These are phyloP conservation scores for Stegostoma tigrinum DNA, from an alignment of 2,113 vertebrate genomes.

Conservation along the genomic window DNA sequence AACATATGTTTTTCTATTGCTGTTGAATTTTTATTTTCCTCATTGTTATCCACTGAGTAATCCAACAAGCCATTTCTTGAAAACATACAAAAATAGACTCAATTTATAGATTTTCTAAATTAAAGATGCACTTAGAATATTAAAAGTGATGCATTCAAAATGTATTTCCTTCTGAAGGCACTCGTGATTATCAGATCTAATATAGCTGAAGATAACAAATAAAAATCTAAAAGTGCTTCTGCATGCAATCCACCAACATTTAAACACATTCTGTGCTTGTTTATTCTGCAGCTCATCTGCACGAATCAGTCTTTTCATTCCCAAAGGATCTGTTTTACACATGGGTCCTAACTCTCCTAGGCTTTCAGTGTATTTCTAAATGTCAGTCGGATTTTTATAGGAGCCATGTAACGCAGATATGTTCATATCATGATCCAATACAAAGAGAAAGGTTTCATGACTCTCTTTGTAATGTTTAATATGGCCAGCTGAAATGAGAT, in stretches of 20 bases:
- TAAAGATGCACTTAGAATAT: background rate
- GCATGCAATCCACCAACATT: background rate
- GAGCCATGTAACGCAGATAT: background rate
- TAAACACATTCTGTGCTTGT: background rate
- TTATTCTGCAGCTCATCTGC: background rate
- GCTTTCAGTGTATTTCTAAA: constrained; percentile 10
- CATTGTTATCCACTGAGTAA: background rate
- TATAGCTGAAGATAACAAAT: background rate
- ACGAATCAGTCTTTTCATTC: background rate
- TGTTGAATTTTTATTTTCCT: background rate
- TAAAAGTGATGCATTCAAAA: background rate
- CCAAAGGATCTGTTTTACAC: background rate
- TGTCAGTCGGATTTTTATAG: background rate
- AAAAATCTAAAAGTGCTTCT: background rate
- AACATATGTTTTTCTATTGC: background rate
- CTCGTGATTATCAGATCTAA: background rate
- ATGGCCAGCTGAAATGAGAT: background rate
- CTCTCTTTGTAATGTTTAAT: background rate
- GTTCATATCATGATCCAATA: background rate
- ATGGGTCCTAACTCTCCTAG: background rate
- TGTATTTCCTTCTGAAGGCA: background rate
- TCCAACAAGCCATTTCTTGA: background rate
- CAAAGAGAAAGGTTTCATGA: background rate
- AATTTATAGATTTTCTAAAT: background rate
- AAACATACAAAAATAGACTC: no score